These are phyloP conservation scores for Galleria mellonella DNA, from an alignment of 1,140 invertebrate species.

Conservation along the genomic window DNA sequence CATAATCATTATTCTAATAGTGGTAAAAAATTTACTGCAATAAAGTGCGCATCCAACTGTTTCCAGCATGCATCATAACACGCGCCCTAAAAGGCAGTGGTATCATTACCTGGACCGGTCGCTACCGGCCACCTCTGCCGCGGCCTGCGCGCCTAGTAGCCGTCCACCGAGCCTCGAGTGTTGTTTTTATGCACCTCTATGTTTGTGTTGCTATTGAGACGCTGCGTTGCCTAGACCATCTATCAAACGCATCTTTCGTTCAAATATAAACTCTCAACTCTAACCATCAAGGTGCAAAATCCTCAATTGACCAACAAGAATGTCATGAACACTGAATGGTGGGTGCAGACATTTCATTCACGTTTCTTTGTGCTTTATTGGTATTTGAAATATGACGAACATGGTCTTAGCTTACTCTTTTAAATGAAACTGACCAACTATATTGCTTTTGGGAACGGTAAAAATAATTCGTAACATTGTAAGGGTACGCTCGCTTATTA, in stretches of 20 bases:
- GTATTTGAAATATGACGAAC: slow-evolving; percentile 51
- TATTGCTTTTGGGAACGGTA: slow-evolving; percentile 6
- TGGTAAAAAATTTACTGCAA: neutral
- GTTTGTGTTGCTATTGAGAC: slow-evolving; percentile 56
- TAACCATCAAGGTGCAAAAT: slow-evolving; percentile 11
- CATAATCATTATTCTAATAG: too few relatives aligned
- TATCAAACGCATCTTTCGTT: too few relatives aligned
- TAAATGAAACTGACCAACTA: slow-evolving; percentile 1
- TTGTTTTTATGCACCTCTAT: slow-evolving; percentile 53
- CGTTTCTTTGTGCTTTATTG: slow-evolving; percentile 37
- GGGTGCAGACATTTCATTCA: slow-evolving; percentile 51
- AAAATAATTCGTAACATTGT: too few relatives aligned
- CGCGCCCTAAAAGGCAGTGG: slow-evolving; percentile 57
- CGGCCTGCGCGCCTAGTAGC: slow-evolving; percentile 47
- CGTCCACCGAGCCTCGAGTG: slow-evolving; percentile 28
- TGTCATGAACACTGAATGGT: slow-evolving; percentile 36
- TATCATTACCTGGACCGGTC: slow-evolving; percentile 59
- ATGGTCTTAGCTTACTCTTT: slow-evolving; percentile 17
- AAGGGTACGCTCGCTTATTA: too few relatives aligned
- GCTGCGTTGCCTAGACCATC: slow-evolving; percentile 24
- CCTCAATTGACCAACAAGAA: slow-evolving; percentile 9
- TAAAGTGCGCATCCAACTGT: slow-evolving; percentile 34
- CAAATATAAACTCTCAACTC: neutral
- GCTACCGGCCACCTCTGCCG: slow-evolving; percentile 40
- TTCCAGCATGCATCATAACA: slow-evolving; percentile 42